A percentile compares a stretch with the other conserved stretches of the same genome.
Evolutionary conservation across 2,113 vertebrate genomes (phyloP).

Genomic region (Thryonomys swinderianus): DNA sequence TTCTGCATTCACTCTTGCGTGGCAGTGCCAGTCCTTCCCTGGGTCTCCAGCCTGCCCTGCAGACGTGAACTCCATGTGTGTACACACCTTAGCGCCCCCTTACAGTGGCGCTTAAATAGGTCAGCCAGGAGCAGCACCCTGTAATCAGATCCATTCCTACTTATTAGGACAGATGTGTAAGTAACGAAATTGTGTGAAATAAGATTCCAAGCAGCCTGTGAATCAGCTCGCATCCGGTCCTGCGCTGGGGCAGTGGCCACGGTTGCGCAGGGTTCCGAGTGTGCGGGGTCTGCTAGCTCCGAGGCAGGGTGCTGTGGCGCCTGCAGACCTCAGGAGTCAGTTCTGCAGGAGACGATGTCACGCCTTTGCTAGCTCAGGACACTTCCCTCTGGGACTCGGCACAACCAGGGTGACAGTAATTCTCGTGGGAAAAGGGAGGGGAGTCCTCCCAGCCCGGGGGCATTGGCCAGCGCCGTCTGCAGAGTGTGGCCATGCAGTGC

Average conservation of each 20-base stretch:
- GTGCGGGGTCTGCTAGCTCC: too few species aligned
- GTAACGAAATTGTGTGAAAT: background rate
- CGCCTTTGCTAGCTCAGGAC: too few species aligned
- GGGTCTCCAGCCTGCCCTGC: background rate
- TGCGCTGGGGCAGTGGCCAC: background rate
- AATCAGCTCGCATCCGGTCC: too few species aligned
- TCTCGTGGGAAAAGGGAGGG: background rate
- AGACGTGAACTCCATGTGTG: background rate
- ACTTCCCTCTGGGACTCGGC: background rate
- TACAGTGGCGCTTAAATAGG: background rate
- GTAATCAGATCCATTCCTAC: background rate
- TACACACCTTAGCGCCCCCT: background rate
- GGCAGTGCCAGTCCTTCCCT: rapidly evolving
- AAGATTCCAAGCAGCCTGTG: too few species aligned
- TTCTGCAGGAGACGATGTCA: background rate
- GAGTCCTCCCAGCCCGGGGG: background rate
- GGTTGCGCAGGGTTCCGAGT: rapidly evolving
- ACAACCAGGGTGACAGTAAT: background rate
- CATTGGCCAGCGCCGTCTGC: rapidly evolving
- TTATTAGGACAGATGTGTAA: background rate
- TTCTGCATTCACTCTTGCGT: background rate
- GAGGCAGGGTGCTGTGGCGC: background rate
- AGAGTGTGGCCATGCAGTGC: rapidly evolving
- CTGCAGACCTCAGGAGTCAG: background rate
- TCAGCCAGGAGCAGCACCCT: background rate